Evolutionary conservation across 1,140 invertebrate genomes (phyloP).

Genomic region (Rhopalosiphum maidis): DNA sequence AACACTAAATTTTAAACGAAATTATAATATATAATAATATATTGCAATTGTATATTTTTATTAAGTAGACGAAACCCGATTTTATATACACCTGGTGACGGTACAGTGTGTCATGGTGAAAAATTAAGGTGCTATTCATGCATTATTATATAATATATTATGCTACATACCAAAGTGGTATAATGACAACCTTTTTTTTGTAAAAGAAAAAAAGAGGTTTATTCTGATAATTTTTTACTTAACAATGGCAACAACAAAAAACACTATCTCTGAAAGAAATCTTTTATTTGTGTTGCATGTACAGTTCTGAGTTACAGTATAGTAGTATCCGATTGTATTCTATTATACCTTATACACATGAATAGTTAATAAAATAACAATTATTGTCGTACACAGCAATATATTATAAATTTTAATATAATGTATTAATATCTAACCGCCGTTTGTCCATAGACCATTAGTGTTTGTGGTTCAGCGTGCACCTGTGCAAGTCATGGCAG

Average conservation of each 20-base stretch:
- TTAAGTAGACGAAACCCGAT: background rate
- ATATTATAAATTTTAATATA: background rate
- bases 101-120: background rate
- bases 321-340: background rate
- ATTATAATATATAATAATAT: background rate
- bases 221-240: background rate
- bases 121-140: slow-evolving; percentile 8
- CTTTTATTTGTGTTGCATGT: background rate
- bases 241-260: background rate
- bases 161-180: background rate
- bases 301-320: background rate
- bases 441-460: background rate
- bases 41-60: background rate
- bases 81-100: background rate
- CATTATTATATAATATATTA: background rate
- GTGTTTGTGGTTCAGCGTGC: background rate
- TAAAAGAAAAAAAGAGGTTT: background rate
- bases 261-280: background rate
- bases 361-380: background rate
- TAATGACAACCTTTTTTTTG: background rate
- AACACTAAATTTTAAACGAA: too few species aligned
- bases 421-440: background rate
- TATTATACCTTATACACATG: background rate
- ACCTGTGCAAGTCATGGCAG: background rate
- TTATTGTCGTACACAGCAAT: background rate